A percentile compares a stretch with the other conserved stretches of the same genome.
Evolutionary conservation across 2,113 vertebrate species (phyloP).

Genomic region (Sylvia atricapilla): DNA sequence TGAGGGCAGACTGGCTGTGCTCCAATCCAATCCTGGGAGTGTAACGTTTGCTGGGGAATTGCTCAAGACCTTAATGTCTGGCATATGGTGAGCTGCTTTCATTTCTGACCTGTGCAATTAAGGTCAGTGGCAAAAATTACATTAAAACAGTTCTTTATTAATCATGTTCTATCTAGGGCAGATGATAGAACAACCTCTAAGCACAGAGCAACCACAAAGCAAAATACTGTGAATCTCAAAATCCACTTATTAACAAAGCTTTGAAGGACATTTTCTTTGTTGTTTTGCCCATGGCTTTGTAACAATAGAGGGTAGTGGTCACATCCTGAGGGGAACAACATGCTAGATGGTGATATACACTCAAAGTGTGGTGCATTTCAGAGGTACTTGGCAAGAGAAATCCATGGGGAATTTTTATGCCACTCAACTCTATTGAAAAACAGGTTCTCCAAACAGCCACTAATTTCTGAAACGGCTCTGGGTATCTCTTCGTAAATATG

Average conservation of each 20-base stretch:
- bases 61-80: slow-evolving; percentile 60
- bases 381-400: background rate
- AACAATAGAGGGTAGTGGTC: background rate
- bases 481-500: background rate
- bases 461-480: background rate
- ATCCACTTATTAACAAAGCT: background rate
- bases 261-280: background rate
- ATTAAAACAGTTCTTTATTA: slow-evolving; percentile 64
- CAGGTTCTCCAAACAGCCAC: background rate
- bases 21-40: slow-evolving; percentile 59
- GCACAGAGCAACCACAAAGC: slow-evolving; percentile 15
- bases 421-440: background rate
- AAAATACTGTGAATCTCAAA: slow-evolving; percentile 6
- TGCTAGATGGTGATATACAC: background rate
- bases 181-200: slow-evolving; percentile 32
- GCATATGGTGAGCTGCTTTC: slow-evolving; percentile 63
- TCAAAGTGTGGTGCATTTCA: background rate
- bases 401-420: background rate
- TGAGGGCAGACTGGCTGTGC: slow-evolving; percentile 46
- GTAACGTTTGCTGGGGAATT: slow-evolving; percentile 56
- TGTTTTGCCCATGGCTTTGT: background rate
- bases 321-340: background rate
- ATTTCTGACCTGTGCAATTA: slow-evolving; percentile 64
- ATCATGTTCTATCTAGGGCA: slow-evolving; percentile 50
- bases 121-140: slow-evolving; percentile 60